These are phyloP conservation scores for Pristis pectinata DNA, from an alignment of 2,797 vertebrate species.

Conservation along the genomic window DNA sequence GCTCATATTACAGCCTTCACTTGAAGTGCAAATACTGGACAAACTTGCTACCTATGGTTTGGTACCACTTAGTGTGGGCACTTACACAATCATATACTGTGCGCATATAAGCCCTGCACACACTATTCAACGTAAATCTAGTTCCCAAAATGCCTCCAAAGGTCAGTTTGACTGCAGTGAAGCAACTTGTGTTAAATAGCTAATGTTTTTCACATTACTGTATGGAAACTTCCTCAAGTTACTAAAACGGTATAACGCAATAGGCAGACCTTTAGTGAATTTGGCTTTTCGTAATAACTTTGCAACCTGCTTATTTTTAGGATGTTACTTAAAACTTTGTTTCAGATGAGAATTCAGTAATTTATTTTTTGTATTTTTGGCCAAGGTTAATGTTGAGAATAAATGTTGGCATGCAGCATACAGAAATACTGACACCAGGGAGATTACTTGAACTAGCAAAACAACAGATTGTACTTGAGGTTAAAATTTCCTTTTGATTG, in stretches of 20 bases:
- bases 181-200: background rate
- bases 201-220: background rate
- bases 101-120: background rate
- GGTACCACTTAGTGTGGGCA: background rate
- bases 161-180: background rate
- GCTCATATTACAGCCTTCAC: background rate
- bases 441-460: slow-evolving; percentile 1
- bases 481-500: background rate
- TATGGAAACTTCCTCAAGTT: background rate
- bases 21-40: background rate
- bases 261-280: background rate
- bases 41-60: background rate
- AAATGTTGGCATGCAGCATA: background rate
- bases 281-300: background rate
- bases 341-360: slow-evolving; percentile 1
- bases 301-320: background rate
- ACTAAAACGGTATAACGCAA: background rate
- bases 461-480: background rate
- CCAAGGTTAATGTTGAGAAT: background rate
- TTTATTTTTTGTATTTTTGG: background rate
- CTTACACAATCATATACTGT: background rate
- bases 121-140: background rate
- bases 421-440: background rate
- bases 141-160: background rate
- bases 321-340: background rate